These are phyloP conservation scores for Procavia capensis DNA, from an alignment of 2,113 vertebrate genomes.

Conservation along the genomic window DNA sequence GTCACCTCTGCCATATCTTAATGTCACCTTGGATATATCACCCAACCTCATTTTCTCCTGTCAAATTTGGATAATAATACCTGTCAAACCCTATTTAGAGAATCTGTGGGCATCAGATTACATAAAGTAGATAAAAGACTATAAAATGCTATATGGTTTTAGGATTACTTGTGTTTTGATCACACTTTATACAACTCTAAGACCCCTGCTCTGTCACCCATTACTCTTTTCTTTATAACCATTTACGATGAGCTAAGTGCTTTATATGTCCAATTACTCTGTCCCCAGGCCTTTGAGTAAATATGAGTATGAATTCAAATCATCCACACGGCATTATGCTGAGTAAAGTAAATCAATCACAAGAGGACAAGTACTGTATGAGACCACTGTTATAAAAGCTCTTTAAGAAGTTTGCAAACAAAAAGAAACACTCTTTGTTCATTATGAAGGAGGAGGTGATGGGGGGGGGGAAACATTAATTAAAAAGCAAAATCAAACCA, in stretches of 20 bases:
- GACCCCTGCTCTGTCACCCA: neutral
- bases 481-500: too few species aligned
- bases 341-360: too few species aligned
- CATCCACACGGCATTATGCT: neutral
- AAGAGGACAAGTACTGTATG: too few species aligned
- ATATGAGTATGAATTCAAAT: neutral
- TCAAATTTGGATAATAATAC: neutral
- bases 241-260: neutral
- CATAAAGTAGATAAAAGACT: neutral
- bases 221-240: neutral
- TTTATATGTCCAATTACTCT: neutral
- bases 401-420: too few species aligned
- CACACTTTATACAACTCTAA: neutral
- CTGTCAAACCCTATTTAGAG: neutral
- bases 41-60: too few species aligned
- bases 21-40: neutral
- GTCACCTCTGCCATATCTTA: neutral
- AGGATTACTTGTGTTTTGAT: neutral
- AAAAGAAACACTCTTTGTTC: too few species aligned
- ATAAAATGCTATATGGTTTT: neutral
- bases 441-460: too few species aligned
- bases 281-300: neutral
- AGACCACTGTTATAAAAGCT: too few species aligned
- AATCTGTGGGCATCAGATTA: neutral
- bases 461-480: too few species aligned